Evolutionary conservation across 2,888 invertebrate species (phyloP), one percentile per base, ranked within the genome.

Genomic region (Odontomyia ornata): DNA sequence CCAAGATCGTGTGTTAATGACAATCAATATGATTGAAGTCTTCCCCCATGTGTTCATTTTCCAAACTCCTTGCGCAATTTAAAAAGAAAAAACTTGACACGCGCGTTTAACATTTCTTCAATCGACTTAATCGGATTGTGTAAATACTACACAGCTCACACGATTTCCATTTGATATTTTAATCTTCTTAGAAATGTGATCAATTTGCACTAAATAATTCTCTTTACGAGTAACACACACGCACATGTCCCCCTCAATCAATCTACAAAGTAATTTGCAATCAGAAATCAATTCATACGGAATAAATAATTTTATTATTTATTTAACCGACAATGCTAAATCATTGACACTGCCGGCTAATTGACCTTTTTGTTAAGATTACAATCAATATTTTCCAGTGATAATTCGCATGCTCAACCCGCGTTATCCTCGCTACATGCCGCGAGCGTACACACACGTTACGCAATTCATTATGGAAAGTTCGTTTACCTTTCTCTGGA

Each of bases 401-500:
- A 36, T 9, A 36, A 13, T 36, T 36, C 36, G 4, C 65, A 30
- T 28, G 13, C 36, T 5, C 30, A 28, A 28, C 25, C 27, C 28
- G 27, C 18, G n/a, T n/a, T n/a, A n/a, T n/a, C n/a, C 36, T 18
- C 62, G 25, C 15, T 28, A 27, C 25, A 62, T 13, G 13, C 25
- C 13, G 9, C 28, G 30, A 13, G 15, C 28, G 30, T 25, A 25
- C 36, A 27, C 28, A 36, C 36, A n/a, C n/a, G 36, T 65, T 65
- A 65, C 65, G 65, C 65, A 65, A 65, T 36, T 30, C 11, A 15
- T 9, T 27, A 36, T 21, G 5, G 36, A 65, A n/a, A 36, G 65
- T 65, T 65, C 65, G 36, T 65, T 65, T 65, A 65, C 65, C 65
- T 30, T 36, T 52, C 65, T 52, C 65, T 36, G 36, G 36, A 65